Evolutionary conservation across 2,113 vertebrate species (phyloP).

Genomic region (Clarias magur): DNA sequence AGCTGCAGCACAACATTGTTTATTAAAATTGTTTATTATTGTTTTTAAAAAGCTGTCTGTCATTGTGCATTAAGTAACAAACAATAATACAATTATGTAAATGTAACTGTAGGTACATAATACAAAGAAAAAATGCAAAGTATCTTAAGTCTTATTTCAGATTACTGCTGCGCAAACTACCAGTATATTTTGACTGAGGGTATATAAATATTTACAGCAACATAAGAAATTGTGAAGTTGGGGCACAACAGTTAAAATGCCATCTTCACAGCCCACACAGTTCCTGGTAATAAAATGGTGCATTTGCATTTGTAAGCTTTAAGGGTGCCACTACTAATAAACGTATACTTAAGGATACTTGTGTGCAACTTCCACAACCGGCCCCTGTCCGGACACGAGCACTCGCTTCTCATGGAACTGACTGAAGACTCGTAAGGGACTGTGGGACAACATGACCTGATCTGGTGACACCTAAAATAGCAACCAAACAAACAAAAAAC

Average conservation of each 20-base stretch:
- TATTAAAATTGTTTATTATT: too few species aligned
- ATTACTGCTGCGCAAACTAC: background rate
- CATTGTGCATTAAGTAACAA: background rate
- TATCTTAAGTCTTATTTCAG: background rate
- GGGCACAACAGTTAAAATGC: too few species aligned
- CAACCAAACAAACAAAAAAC: background rate
- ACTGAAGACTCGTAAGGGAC: conserved; percentile 86
- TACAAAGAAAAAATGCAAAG: background rate
- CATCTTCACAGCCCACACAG: too few species aligned
- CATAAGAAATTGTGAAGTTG: background rate
- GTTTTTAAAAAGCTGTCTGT: too few species aligned
- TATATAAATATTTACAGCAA: background rate
- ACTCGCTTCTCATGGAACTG: conserved; percentile 83
- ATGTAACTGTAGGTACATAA: background rate
- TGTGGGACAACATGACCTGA: conserved; percentile 92
- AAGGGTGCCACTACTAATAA: background rate
- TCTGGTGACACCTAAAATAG: conserved; percentile 84
- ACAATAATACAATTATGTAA: too few species aligned
- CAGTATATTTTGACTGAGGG: background rate
- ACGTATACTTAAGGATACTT: conserved; percentile 81
- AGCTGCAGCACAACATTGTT: background rate
- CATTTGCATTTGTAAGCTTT: too few species aligned
- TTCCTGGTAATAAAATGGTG: too few species aligned
- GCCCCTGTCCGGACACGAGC: conserved; percentile 90
- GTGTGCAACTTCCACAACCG: conserved; percentile 82